Evolutionary conservation across 2,113 vertebrate species (phyloP).

Genomic region (Progne subis): DNA sequence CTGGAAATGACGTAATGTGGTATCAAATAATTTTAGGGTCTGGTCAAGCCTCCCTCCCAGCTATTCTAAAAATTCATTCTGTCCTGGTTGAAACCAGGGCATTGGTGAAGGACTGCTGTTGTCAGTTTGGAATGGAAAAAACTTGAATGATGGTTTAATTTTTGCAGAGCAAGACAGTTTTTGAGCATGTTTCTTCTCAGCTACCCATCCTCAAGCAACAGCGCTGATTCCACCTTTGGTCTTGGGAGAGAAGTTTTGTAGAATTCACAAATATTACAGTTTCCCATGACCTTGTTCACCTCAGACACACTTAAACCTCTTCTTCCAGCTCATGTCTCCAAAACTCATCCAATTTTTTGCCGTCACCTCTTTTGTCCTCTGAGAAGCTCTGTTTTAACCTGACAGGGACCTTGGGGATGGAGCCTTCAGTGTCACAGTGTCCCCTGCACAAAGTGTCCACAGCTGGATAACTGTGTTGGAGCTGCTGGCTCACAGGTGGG

Average conservation of each 20-base stretch:
- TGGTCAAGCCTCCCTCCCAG: neutral
- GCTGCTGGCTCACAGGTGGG: neutral
- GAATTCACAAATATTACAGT: neutral
- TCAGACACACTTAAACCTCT: neutral
- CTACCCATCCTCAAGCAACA: neutral
- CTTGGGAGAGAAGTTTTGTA: neutral
- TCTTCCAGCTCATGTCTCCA: neutral
- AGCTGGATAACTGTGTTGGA: accelerated
- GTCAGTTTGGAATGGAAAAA: neutral
- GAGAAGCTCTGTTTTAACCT: neutral
- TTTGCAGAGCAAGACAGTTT: neutral
- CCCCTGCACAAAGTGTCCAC: neutral
- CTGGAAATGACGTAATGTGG: neutral
- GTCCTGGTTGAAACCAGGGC: neutral
- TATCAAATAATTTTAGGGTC: neutral
- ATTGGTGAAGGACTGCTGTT: neutral
- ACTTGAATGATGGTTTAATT: neutral
- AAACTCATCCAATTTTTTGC: neutral
- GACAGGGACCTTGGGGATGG: neutral
- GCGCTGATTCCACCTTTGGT: accelerated
- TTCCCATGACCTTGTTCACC: neutral
- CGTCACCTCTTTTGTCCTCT: accelerated
- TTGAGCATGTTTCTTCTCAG: accelerated
- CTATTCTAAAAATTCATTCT: neutral
- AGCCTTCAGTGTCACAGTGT: accelerated